Base-by-base conservation (phyloP, 1,140 invertebrate species). In the Diabrotica virgifera region DNA sequence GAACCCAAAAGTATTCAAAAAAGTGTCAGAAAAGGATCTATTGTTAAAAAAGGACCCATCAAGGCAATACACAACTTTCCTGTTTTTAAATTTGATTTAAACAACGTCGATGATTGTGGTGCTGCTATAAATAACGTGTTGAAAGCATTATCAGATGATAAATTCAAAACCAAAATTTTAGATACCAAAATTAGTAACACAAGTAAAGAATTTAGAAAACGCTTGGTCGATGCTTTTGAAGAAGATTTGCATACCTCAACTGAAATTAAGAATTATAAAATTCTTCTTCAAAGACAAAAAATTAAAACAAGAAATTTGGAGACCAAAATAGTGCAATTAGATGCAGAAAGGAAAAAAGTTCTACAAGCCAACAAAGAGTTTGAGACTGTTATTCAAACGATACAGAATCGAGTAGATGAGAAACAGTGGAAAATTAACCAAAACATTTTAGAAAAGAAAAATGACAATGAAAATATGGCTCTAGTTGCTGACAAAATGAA, bases 361-460 rank as follows among this genome's bases (percentile, higher is more conserved):
- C 80, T 85, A 66, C 76, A 80, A 51, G 84, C 85, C 70, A 69
- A 72, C 40, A 55, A 65, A 0, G 69, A 73, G 52, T 52, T 72
- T 68, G 77, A 67, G 46, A 76, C 14, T 62, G 76, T 72, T 72
- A 80, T 63, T 63, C 74, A 63, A 69, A 78, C 55, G 52, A 76
- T 58, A 65, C 75, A 60, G 67, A 74, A 52, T 71, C 82, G 70
- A 67, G 65, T 91, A 6, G 84, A 83, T 72, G 88, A 90, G 67
- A 89, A 90, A 73, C 87, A 91, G 62, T 78, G 86, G 66, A 82
- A 85, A 59, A 76, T 93, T 0, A 89, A 85, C 67, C 88, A 91
- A 76, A 85, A 88, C 62, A 83, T 87, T 14, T 80, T 91, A 36
- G 90, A 93, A 63, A 90, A 89, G 70, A 88, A 91, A 74, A 88